Evolutionary conservation across 2,113 vertebrate species (phyloP).

Genomic region (Stegostoma tigrinum): DNA sequence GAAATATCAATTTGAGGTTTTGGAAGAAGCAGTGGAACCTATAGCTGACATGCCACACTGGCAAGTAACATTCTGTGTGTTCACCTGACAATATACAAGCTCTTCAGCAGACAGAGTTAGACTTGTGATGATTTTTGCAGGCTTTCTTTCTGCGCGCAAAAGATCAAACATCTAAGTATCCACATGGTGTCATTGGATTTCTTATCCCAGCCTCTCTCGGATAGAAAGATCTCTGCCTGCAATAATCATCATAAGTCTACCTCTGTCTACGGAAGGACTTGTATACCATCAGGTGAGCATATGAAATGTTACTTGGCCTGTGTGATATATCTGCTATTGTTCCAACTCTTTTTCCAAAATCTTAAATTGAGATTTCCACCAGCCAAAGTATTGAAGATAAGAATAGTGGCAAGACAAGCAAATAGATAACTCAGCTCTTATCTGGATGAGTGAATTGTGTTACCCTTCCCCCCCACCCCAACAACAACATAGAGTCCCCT

Average conservation of each 20-base stretch:
- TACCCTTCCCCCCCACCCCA: no score
- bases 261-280: neutral
- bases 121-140: neutral
- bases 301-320: neutral
- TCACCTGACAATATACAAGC: neutral
- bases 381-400: neutral
- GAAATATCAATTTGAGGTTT: neutral
- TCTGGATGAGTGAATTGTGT: neutral
- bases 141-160: neutral
- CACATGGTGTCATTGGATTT: neutral
- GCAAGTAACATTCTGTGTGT: neutral
- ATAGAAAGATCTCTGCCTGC: neutral
- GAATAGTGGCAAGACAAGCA: neutral
- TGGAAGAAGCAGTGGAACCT: neutral
- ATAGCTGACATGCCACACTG: no score
- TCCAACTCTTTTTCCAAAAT: neutral
- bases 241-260: neutral
- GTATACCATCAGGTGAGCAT: neutral
- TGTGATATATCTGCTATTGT: neutral
- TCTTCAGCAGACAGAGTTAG: neutral
- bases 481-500: no score
- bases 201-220: neutral
- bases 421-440: neutral
- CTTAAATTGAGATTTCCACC: neutral
- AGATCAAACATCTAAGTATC: neutral